Base-by-base conservation (phyloP, 2,113 vertebrate species). In the Montifringilla adamsi region DNA sequence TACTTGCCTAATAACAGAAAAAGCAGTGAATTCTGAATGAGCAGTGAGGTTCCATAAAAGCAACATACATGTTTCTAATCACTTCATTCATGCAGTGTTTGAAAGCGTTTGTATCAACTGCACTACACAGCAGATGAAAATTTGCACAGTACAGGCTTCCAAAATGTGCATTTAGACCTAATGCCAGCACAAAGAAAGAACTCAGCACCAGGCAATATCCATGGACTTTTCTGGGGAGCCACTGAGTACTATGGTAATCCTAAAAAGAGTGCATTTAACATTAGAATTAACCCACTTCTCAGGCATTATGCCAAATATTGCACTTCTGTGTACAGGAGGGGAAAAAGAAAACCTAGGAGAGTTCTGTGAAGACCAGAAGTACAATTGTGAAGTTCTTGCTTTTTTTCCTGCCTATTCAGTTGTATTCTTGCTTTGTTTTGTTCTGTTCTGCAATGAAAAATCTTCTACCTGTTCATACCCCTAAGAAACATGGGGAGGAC, bases 1-100 rank as follows among this genome's bases (percentile, higher is more conserved):
- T 95, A 53, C 98, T 95, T 2, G 75, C 97, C 99, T 99, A 89
- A 6, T 35, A 87, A 79, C 7, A 89, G 3, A 35, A 70, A 79
- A 23, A 77, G 8, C 58, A 59, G 58, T 59, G 58, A 59, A 37
- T 37, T 85, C 39, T 66, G 60, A 66, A 50, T 87, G 43, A 85
- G 70, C 67, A 84, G 10, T 15, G 20, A 77, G 20, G 18, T 47
- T 88, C n/a, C 7, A 69, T 21, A 58, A 87, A 85, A 60, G 16
- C 74, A 90, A 37, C 33, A 73, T 49, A 74, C 3, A 7, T 6
- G 10, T 31, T 83, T 73, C 37, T 37, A 73, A 59, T 78, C 4
- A 46, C 13, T 68, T 64, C 6, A 58, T 37, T 67, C 59, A 73
- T 3, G 28, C 17, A 37, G 26, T 35, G 56, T 77, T 80, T 80